A percentile compares a stretch with the other conserved stretches of the same genome.
phyloP scores from a whole-genome alignment of 2,113 vertebrate genomes.

The Leuciscus idus region DNA sequence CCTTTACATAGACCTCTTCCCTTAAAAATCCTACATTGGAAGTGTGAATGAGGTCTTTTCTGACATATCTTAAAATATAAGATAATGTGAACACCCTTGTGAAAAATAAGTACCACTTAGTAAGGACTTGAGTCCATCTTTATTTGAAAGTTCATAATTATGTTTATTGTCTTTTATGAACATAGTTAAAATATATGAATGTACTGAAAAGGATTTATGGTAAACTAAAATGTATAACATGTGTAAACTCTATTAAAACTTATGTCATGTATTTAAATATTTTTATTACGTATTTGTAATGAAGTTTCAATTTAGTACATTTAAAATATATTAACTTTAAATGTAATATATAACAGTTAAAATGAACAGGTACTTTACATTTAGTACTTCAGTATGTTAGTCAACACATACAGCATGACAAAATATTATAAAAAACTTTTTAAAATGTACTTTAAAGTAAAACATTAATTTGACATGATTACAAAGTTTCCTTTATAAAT shows the following conservation, averaged over 20 bases:
- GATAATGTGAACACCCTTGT: conserved; percentile 6
- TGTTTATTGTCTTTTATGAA: background rate
- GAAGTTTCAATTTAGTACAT: background rate
- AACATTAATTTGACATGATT: background rate
- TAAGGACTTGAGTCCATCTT: background rate
- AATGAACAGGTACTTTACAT: too few species aligned
- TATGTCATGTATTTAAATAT: background rate
- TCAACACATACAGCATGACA: background rate
- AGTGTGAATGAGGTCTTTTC: conserved; percentile 53
- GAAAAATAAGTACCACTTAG: background rate
- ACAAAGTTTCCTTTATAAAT: background rate
- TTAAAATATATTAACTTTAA: background rate
- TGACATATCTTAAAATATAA: conserved; percentile 44
- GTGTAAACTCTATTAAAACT: background rate
- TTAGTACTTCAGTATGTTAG: too few species aligned
- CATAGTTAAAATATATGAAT: background rate
- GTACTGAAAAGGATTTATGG: background rate
- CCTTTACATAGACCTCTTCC: conserved; percentile 7
- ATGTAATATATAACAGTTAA: too few species aligned
- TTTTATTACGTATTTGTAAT: background rate
- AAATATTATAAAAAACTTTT: background rate
- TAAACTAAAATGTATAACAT: background rate
- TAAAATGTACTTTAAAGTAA: background rate
- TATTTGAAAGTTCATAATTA: background rate
- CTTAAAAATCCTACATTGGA: conserved; percentile 62